Evolutionary conservation across 2,888 invertebrate species (phyloP).

Genomic region (Macrophya annulata): DNA sequence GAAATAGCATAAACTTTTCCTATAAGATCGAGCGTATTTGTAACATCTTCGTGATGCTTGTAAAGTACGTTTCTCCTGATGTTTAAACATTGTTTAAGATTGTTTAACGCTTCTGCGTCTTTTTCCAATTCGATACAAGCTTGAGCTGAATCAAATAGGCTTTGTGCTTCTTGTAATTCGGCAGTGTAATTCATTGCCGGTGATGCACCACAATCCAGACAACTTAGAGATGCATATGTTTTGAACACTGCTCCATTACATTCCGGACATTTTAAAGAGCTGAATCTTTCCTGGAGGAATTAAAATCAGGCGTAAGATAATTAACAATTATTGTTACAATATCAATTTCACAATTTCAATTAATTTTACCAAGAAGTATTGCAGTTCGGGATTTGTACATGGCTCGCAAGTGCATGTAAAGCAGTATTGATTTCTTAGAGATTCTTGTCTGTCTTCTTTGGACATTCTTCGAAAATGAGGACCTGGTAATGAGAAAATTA

Average conservation of each 20-base stretch:
- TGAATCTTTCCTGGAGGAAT: conserved; percentile 76
- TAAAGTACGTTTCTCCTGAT: conserved; percentile 80
- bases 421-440: conserved; percentile 87
- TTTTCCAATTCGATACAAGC: conserved; percentile 64
- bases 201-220: conserved; percentile 72
- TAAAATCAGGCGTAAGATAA: background rate
- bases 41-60: conserved; percentile 81
- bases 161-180: conserved; percentile 73
- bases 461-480: conserved; percentile 87
- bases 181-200: conserved; percentile 68
- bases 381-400: conserved; percentile 81
- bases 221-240: conserved; percentile 68
- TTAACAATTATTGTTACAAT: conserved; percentile 34
- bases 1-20: conserved; percentile 81
- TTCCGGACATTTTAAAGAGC: conserved; percentile 77
- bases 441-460: conserved; percentile 83
- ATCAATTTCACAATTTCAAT: background rate
- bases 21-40: conserved; percentile 79
- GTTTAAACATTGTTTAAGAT: conserved; percentile 79
- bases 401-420: conserved; percentile 90
- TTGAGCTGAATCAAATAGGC: conserved; percentile 68
- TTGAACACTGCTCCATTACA: conserved; percentile 74
- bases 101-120: conserved; percentile 76
- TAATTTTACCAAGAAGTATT: conserved; percentile 70
- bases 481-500: conserved; percentile 75